Base-by-base conservation (phyloP, 2,888 invertebrate species). In the Zelleria hepariella region DNA sequence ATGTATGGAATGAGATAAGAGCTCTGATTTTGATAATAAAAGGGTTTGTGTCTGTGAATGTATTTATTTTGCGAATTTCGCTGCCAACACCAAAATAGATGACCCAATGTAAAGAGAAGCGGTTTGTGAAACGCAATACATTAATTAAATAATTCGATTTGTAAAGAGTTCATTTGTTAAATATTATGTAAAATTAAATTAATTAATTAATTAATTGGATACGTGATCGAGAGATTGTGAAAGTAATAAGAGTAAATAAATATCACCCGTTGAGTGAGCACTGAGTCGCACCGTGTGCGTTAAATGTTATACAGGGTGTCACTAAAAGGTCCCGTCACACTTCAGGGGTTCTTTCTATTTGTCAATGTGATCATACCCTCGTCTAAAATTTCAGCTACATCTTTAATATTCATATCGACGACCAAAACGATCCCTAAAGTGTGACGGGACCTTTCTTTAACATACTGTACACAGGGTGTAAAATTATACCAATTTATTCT, bases 221-320 rank as follows among this genome's bases (percentile, higher is more conserved):
- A 48, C 58, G 48, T 27, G 57, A 24, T n/a, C 20, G 53, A 32
- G 27, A 32, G 27, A 7, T 57, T 56, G n/a, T 53, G 42, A 54
- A 58, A 47, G 47, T 42, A 21, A n/a, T 54, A 6, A 21, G 10
- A 8, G 42, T 66, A 63, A 67, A 68, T 72, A 26, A 51, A 26
- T 32, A 18, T 78, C 85, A 86, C 86, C 86, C 84, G 86, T 86
- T 86, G 85, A 87, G 85, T 86, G 84, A 81, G 82, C 86, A 86
- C 86, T 61, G 69, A 63, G 32, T 62, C 68, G 70, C 72, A 69
- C 70, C 67, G 64, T 66, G 71, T 70, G 73, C 66, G 67, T 68
- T 27, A 23, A 53, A 65, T 75, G 70, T 67, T 71, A 42, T 42
- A 42, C 32, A 42, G 32, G 32, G 32, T 42, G 32, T n/a, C 15